Evolutionary conservation across 2,797 vertebrate species (phyloP), one percentile per base, ranked within the genome.

Genomic region (Sebastes minor): DNA sequence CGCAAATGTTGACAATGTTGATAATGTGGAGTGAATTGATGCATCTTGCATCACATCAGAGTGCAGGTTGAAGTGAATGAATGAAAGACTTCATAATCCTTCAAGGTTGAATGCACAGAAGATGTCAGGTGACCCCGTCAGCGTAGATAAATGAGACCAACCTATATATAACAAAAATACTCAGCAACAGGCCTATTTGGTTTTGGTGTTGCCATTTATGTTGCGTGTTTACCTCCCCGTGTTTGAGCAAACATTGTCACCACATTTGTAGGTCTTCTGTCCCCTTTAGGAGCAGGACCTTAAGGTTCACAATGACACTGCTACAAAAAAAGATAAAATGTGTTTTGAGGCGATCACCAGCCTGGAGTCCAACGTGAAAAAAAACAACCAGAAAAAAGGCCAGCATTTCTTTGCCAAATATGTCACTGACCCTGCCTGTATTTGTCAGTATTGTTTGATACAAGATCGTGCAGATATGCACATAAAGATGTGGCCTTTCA

Each of bases 291-390:
- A 76, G n/a, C 52, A 56, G 3, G 3, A 61, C 63, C 35, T 14
- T 46, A 5, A 57, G 76, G 84, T 81, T 85, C 70, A 86, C 76
- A 81, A 71, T 80, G 81, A 86, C 75, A 52, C n/a, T 65, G 32
- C 55, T 30, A 32, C 30, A 23, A 59, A 79, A 38, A 63, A 63
- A 25, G 20, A 62, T 20, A 11, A 55, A 62, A 61, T 12, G 13
- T 28, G 3, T 38, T 65, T 66, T 32, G 11, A 86, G 71, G 83
- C 9, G 8, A 83, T 80, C 22, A 52, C 14, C 55, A 63, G 81
- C 71, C 64, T 70, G 52, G 22, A 87, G 69, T 70, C 20, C n/a
- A 46, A 38, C 22, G 55, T 67, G 30, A 42, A 74, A 53, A 57
- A 25, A 32, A 9, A 5, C 3, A 49, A 55, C 73, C 7, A 67